Conservation (phyloP, 1,140 invertebrate species). For the Drosophila pandora region DNA sequence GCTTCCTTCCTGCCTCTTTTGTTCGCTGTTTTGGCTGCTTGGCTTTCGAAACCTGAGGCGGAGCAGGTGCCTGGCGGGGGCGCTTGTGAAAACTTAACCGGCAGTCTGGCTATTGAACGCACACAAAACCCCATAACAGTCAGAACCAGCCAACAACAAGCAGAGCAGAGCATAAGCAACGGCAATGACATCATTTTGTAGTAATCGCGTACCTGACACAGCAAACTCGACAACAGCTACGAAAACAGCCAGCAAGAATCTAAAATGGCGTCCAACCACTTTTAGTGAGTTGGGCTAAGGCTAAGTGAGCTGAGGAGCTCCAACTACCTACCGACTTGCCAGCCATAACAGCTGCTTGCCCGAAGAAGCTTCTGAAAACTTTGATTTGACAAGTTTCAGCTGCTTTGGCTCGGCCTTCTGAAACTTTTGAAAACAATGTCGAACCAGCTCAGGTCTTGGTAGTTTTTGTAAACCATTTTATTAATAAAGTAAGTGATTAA, state of each 20-base stretch:
- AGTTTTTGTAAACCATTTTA: not conserved
- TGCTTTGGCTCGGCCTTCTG: too few relatives aligned
- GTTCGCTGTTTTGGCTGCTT: conserved; percentile 40
- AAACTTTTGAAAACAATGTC: not conserved
- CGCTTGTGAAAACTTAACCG: conserved; percentile 49
- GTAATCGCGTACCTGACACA: conserved; percentile 50
- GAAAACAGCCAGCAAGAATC: conserved; percentile 57
- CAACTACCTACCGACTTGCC: conserved; percentile 10
- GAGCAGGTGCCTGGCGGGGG: conserved; percentile 61
- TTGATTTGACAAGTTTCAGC: conserved; percentile 15
- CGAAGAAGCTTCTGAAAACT: conserved; percentile 3
- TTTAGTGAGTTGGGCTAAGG: conserved; percentile 35
- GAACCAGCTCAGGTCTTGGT: not conserved
- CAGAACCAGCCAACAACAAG: conserved; percentile 6
- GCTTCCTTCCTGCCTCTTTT: conserved; percentile 21
- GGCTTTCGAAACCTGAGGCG: conserved; percentile 48
- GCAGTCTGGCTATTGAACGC: conserved; percentile 57
- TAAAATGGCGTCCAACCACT: conserved; percentile 60
- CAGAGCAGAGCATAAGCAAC: conserved; percentile 4
- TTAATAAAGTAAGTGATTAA: conserved; percentile 3
- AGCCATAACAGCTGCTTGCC: conserved; percentile 25
- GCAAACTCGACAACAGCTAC: conserved; percentile 48
- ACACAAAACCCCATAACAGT: conserved; percentile 27
- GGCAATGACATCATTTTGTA: conserved; percentile 76
- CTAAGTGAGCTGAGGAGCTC: conserved; percentile 49